Percentiles rank a stretch among this genome's conserved stretches.
Evolutionary conservation across 2,797 vertebrate genomes (phyloP).

Genomic region (Aplochiton taeniatus): DNA sequence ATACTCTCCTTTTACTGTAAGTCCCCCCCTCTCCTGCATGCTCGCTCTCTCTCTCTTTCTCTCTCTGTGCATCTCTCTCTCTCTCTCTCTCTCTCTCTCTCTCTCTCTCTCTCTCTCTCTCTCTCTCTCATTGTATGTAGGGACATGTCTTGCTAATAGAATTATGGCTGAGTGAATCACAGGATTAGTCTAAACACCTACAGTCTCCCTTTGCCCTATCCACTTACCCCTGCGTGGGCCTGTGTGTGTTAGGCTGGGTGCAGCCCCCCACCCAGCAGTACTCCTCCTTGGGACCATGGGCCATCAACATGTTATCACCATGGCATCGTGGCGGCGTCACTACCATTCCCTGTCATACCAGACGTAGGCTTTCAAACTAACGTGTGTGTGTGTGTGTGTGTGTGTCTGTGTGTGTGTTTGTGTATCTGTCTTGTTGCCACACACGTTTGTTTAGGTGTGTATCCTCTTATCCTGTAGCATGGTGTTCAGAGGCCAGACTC

Average conservation of each 20-base stretch:
- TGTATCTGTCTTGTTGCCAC: too few relatives aligned
- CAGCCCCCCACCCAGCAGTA: too few relatives aligned
- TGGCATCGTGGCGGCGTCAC: too few relatives aligned
- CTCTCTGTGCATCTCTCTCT: not conserved
- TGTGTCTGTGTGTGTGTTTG: not conserved
- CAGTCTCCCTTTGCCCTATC: constrained; percentile 9
- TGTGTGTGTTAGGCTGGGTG: not conserved
- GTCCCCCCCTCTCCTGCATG: not conserved
- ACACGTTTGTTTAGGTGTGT: too few relatives aligned
- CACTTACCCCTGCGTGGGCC: not conserved
- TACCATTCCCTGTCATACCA: too few relatives aligned
- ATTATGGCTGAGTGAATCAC: constrained; percentile 66
- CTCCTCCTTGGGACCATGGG: too few relatives aligned
- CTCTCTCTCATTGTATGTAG: not conserved
- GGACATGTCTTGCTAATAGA: constrained; percentile 45
- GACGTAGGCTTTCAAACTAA: too few relatives aligned
- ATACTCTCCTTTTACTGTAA: not conserved
- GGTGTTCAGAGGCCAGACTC: not conserved
- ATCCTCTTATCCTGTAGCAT: too few relatives aligned
- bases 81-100: not conserved
- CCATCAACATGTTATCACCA: too few relatives aligned
- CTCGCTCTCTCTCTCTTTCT: not conserved
- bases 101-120: not conserved
- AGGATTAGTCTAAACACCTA: constrained; percentile 42
- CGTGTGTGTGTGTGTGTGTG: not conserved